Conservation (phyloP, 2,797 vertebrate genomes). For the Phataginus tricuspis region DNA sequence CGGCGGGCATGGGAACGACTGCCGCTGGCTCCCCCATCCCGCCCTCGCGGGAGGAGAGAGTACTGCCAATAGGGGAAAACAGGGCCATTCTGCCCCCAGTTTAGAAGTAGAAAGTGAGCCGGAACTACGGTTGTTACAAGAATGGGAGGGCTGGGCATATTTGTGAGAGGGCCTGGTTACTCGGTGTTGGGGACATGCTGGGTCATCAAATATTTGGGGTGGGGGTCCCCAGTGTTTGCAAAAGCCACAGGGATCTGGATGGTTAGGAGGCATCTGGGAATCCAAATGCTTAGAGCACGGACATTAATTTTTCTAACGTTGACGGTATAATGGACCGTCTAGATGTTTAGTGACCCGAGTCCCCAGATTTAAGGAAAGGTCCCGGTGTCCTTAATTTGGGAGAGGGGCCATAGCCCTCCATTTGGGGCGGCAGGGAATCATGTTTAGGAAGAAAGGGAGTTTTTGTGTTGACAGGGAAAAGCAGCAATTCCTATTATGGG, state of each 20-base stretch:
- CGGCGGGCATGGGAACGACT: not conserved
- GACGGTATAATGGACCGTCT: not conserved
- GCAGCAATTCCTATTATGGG: not conserved
- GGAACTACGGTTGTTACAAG: not conserved
- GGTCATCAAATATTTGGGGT: not conserved
- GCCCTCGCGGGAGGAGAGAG: not conserved
- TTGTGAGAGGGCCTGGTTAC: not conserved
- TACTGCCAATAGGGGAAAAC: not conserved
- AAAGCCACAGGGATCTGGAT: not conserved
- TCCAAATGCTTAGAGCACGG: not conserved
- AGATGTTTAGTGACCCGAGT: not conserved
- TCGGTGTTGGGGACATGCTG: not conserved
- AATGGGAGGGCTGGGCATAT: no score
- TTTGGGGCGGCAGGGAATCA: not conserved
- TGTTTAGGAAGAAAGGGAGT: not conserved
- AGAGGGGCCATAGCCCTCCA: not conserved
- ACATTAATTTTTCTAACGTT: slow-evolving; percentile 14
- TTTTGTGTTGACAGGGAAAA: not conserved
- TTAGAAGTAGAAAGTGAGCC: not conserved
- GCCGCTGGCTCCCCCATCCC: not conserved
- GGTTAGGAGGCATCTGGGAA: not conserved
- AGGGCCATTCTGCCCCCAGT: not conserved
- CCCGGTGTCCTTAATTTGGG: not conserved
- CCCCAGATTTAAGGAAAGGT: slow-evolving; percentile 12
- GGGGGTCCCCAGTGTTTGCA: not conserved